phyloP scores from a whole-genome alignment of 2,888 invertebrate genomes.

The Brachynemurus nebulosus region DNA sequence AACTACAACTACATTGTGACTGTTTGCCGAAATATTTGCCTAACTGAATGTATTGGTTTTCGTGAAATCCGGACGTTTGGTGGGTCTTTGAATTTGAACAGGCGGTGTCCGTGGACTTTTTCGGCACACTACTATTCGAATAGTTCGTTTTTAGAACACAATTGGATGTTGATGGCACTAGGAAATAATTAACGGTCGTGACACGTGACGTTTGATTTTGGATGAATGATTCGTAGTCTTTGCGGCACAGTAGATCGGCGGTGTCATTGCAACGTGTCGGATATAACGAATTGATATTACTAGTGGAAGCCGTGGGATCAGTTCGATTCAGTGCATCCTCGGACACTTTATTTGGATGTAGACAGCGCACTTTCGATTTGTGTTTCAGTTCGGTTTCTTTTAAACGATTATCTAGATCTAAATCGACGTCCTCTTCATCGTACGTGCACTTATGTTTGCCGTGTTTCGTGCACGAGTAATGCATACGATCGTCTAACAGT shows the following conservation, averaged over 20 bases:
- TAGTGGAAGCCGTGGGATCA: no score
- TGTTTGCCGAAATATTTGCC: no score
- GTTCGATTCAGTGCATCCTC: neutral
- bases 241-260: neutral
- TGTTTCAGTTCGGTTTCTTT: conserved; percentile 26
- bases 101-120: no score
- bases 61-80: no score
- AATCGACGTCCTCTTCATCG: conserved; percentile 44
- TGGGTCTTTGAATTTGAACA: no score
- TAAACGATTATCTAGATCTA: conserved; percentile 21
- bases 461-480: conserved; percentile 53
- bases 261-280: no score
- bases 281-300: no score
- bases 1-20: no score
- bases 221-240: conserved; percentile 12
- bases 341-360: conserved; percentile 12
- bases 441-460: conserved; percentile 66
- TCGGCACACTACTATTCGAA: no score
- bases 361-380: conserved; percentile 28
- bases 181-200: conserved; percentile 12
- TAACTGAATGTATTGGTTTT: no score
- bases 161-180: conserved; percentile 11
- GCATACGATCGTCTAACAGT: conserved; percentile 57
- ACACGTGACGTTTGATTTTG: conserved; percentile 12
- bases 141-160: conserved; percentile 4